phyloP scores from a whole-genome alignment of 2,888 invertebrate genomes.

The Parelbella ahira region DNA sequence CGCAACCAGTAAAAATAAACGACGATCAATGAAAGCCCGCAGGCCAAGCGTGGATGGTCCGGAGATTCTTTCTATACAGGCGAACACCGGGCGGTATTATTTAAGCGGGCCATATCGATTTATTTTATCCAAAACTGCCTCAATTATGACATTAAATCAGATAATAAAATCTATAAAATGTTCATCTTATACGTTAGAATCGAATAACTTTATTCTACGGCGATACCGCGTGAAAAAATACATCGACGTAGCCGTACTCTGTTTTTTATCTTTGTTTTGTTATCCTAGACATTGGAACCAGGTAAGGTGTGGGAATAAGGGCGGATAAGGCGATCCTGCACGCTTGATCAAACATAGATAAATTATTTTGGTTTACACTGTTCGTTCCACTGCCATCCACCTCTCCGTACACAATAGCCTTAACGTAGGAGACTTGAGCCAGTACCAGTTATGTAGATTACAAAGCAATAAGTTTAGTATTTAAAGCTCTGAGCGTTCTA shows the following conservation, averaged over 20 bases:
- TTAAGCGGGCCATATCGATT: conserved; percentile 71
- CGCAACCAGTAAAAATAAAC: conserved; percentile 35
- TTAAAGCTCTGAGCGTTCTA: conserved; percentile 48
- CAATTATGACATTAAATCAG: conserved; percentile 77
- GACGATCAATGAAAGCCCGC: conserved; percentile 42
- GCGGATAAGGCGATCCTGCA: conserved; percentile 51
- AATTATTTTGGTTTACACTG: conserved; percentile 48
- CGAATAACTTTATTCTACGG: conserved; percentile 65
- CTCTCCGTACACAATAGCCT: conserved; percentile 37
- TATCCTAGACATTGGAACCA: conserved; percentile 37
- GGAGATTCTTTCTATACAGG: conserved; percentile 40
- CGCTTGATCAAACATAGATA: conserved; percentile 53
- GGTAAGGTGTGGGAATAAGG: conserved; percentile 64
- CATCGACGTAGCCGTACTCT: conserved; percentile 17
- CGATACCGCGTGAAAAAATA: conserved; percentile 53
- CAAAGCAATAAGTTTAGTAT: conserved; percentile 43
- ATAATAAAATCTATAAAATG: conserved; percentile 68
- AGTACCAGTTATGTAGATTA: conserved; percentile 56
- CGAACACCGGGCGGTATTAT: conserved; percentile 72
- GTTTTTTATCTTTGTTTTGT: conserved; percentile 28
- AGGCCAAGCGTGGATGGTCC: conserved; percentile 53
- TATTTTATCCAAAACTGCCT: conserved; percentile 72
- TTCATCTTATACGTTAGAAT: conserved; percentile 65
- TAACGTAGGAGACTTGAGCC: conserved; percentile 37
- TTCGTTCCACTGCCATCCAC: conserved; percentile 30